Evolutionary conservation across 2,113 vertebrate genomes (phyloP).

Genomic region (Scatophagus argus): DNA sequence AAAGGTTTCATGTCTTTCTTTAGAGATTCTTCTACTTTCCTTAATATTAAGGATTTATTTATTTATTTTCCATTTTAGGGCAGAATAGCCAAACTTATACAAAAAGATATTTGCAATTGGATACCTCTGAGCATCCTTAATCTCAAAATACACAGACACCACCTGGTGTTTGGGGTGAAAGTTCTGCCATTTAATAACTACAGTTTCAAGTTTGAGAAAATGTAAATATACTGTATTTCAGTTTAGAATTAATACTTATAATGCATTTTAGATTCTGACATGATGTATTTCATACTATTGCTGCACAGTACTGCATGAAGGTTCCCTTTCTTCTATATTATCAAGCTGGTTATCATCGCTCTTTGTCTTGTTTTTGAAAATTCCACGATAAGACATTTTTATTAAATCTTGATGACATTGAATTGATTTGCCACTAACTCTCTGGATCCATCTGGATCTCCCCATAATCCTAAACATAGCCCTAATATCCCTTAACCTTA

Average conservation of each 20-base stretch:
- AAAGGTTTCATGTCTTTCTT: neutral
- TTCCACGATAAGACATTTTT: neutral
- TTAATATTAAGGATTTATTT: neutral
- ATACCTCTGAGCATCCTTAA: neutral
- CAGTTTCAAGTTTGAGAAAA: neutral
- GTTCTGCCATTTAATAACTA: neutral
- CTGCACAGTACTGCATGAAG: neutral
- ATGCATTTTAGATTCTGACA: neutral
- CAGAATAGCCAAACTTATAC: neutral
- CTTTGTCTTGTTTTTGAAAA: neutral
- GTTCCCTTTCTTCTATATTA: neutral
- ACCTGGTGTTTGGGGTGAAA: neutral
- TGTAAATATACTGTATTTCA: neutral
- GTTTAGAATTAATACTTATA: neutral
- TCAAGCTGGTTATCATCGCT: neutral
- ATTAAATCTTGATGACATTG: neutral
- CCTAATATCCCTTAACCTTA: constrained; percentile 21
- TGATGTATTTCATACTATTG: neutral
- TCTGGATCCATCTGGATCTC: neutral
- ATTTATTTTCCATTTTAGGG: neutral
- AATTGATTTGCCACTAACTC: constrained; percentile 25
- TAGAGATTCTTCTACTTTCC: neutral
- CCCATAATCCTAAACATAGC: constrained; percentile 32
- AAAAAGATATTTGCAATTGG: neutral
- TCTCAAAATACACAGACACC: neutral